Conservation (phyloP, 2,113 vertebrate species). For the Scophthalmus maximus region DNA sequence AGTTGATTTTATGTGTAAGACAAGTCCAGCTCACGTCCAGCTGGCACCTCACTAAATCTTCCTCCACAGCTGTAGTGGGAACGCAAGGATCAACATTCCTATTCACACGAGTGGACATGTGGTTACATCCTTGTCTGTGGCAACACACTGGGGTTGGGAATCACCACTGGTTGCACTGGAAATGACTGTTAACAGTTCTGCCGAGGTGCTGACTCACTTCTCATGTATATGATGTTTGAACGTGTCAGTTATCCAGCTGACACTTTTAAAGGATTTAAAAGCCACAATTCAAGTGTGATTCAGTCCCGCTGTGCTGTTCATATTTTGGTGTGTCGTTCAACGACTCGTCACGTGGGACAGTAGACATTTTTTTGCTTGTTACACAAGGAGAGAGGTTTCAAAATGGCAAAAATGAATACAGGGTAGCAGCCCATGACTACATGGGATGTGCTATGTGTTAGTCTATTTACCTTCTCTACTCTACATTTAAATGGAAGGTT, state of each 20-base stretch:
- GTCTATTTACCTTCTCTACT: constrained; percentile 1
- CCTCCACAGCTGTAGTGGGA: neutral
- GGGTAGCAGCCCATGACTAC: neutral
- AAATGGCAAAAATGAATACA: too few relatives aligned
- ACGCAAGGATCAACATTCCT: neutral
- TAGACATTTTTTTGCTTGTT: too few relatives aligned
- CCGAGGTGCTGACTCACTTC: neutral
- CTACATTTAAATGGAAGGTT: neutral
- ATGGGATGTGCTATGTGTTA: neutral
- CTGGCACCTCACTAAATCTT: neutral
- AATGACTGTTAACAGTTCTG: neutral
- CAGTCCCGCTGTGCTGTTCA: too few relatives aligned
- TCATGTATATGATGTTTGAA: neutral
- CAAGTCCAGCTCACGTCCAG: neutral
- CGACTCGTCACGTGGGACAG: neutral
- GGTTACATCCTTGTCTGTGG: neutral
- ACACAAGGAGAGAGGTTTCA: neutral
- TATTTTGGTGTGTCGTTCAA: too few relatives aligned
- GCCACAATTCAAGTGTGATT: too few relatives aligned
- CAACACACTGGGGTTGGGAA: neutral
- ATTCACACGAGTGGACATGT: neutral
- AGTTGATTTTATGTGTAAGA: neutral
- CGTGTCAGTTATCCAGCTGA: neutral
- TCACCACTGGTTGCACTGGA: neutral
- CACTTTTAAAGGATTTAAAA: too few relatives aligned